Evolutionary conservation across 1,140 invertebrate species (phyloP).

Genomic region (Lineus longissimus): DNA sequence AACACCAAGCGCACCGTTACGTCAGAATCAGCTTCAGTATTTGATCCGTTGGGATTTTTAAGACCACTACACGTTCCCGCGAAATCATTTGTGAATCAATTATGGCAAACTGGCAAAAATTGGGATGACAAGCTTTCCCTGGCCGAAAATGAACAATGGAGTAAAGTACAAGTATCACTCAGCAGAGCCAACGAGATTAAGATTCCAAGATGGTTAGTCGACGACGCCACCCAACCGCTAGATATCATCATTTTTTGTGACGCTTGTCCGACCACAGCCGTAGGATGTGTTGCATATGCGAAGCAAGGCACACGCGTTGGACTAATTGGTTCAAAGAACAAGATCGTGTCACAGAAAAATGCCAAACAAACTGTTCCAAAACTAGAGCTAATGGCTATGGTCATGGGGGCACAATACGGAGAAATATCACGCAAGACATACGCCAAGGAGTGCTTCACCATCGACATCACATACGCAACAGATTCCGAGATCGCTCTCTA

Average conservation of each 20-base stretch:
- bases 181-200: too few species aligned
- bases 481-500: conserved; percentile 1
- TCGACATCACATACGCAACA: not conserved
- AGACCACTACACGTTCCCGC: too few species aligned
- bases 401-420: not conserved
- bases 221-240: not conserved
- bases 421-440: not conserved
- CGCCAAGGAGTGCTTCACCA: not conserved
- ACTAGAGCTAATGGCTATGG: conserved; percentile 4
- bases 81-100: too few species aligned
- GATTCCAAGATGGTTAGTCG: too few species aligned
- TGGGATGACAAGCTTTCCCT: too few species aligned
- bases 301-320: not conserved
- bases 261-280: not conserved
- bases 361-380: not conserved
- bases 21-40: too few species aligned
- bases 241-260: not conserved
- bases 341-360: conserved; percentile 3
- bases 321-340: conserved; percentile 2
- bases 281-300: not conserved
- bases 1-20: too few species aligned
- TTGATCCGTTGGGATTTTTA: too few species aligned
- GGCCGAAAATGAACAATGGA: too few species aligned
- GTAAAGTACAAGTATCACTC: too few species aligned
- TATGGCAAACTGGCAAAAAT: too few species aligned